Evolutionary conservation across 1,140 invertebrate species (phyloP), one percentile per base, ranked within the genome.

Genomic region (Panulirus ornatus): DNA sequence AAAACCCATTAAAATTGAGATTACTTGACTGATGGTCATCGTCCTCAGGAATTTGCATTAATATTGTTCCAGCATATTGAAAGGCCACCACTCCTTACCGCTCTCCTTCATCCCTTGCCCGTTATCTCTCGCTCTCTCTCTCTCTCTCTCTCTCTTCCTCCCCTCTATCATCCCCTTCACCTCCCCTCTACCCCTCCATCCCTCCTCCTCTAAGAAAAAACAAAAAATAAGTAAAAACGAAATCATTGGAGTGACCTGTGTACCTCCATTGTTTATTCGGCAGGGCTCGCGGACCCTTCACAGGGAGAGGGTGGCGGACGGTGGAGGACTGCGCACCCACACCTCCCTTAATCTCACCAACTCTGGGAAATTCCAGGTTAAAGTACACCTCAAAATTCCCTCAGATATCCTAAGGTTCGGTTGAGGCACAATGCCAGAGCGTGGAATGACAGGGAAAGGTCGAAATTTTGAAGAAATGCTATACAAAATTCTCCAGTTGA

Each of bases 1-100:
- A 85, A 85, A 85, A 85, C 22, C 84, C 84, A 85, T 85, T 85
- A 85, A 75, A 85, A 85, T 75, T 38, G 71, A 85, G 84, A 85
- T 85, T 85, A 85, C 84, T 38, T 75, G 70, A 85, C 27, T 54
- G 70, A 54, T 75, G 84, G 84, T 75, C 84, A 85, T 75, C 66
- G 84, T 85, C 70, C 84, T n/a, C 66, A 34, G n/a, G 70, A 85
- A 75, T 85, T 75, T 85, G 84, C 70, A 75, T 75, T 54, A 85
- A 76, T 85, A 75, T 85, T 85, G 84, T 38, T 75, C 71, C 71
- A 19, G 38, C 84, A 85, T 85, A 75, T 85, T 85, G 84, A 85
- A 85, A 40, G 14, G 22, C 51, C 5, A 40, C n/a, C n/a, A 27
- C 34, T 38, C 73, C 73, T 2, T n/a, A 9, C n/a, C 34, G 51